A percentile compares a stretch with the other conserved stretches of the same genome.
Conservation (phyloP, 2,797 vertebrate species). For the Manis crassicaudata region DNA sequence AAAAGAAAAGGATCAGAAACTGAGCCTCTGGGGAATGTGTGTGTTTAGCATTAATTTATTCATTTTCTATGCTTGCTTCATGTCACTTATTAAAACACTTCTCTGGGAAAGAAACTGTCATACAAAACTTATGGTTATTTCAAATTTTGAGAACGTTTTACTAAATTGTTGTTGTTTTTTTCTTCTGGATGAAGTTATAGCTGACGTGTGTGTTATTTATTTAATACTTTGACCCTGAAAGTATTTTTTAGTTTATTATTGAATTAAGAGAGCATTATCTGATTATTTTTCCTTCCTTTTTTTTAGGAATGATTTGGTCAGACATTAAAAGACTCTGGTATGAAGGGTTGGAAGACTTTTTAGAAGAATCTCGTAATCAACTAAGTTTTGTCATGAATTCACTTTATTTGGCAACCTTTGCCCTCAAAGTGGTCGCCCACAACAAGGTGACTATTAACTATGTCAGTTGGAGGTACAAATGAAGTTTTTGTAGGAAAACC, state of each 20-base stretch:
- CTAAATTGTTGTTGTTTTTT: not conserved
- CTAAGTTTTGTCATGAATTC: slow-evolving; percentile 99
- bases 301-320: slow-evolving; percentile 98
- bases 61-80: slow-evolving; percentile 20
- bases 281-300: slow-evolving; percentile 40
- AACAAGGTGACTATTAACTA: slow-evolving; percentile 90
- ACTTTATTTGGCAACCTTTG: slow-evolving; percentile 97
- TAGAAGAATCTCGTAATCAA: slow-evolving; percentile 98
- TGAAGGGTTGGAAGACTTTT: slow-evolving; percentile 97
- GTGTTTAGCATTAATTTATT: not conserved
- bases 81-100: slow-evolving; percentile 29
- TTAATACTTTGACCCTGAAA: slow-evolving; percentile 28
- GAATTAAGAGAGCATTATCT: slow-evolving; percentile 47
- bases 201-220: slow-evolving; percentile 9
- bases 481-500: slow-evolving; percentile 12
- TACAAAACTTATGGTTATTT: slow-evolving; percentile 47
- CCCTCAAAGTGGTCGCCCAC: slow-evolving; percentile 97
- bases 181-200: not conserved
- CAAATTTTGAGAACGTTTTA: slow-evolving; percentile 43
- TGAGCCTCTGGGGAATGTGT: not conserved
- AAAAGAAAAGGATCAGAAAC: not conserved
- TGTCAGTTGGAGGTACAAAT: not conserved
- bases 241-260: slow-evolving; percentile 54
- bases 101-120: not conserved
- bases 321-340: slow-evolving; percentile 99